phyloP scores from a whole-genome alignment of 2,113 vertebrate genomes.

The Catharus minimus region DNA sequence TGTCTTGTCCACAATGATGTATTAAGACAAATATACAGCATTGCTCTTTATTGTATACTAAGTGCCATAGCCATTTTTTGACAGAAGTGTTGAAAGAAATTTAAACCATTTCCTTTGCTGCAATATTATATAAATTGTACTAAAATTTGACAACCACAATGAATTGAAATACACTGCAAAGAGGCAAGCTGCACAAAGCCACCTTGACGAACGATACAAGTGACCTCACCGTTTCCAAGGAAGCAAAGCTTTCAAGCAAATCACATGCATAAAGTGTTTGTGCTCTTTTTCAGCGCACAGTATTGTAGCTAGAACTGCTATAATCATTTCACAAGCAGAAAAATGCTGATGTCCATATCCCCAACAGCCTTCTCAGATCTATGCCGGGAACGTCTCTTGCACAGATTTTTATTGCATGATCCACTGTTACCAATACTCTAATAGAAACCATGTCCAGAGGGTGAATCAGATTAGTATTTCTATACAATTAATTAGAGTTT shows the following conservation, averaged over 20 bases:
- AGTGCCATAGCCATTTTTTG: constrained; percentile 52
- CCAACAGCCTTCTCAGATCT: constrained; percentile 17
- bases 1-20: constrained; percentile 4
- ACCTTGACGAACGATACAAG: constrained; percentile 7
- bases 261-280: constrained; percentile 25
- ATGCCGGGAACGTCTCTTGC: background rate
- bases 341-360: constrained; percentile 9
- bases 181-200: constrained; percentile 36
- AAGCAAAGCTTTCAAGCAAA: constrained; percentile 68
- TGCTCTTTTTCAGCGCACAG: constrained; percentile 3
- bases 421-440: background rate
- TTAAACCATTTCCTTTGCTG: constrained; percentile 31
- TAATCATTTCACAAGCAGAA: constrained; percentile 23
- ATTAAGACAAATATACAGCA: constrained; percentile 56
- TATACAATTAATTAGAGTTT: background rate
- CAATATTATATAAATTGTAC: constrained; percentile 36
- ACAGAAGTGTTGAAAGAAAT: constrained; percentile 67
- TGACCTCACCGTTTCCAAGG: constrained; percentile 57
- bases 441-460: background rate
- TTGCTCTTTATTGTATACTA: constrained; percentile 70
- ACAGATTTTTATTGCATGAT: background rate
- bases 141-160: constrained; percentile 40
- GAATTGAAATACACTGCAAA: constrained; percentile 44
- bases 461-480: background rate
- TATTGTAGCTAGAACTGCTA: background rate